Evolutionary conservation across 2,113 vertebrate species (phyloP).

Genomic region (Eurypyga helias): DNA sequence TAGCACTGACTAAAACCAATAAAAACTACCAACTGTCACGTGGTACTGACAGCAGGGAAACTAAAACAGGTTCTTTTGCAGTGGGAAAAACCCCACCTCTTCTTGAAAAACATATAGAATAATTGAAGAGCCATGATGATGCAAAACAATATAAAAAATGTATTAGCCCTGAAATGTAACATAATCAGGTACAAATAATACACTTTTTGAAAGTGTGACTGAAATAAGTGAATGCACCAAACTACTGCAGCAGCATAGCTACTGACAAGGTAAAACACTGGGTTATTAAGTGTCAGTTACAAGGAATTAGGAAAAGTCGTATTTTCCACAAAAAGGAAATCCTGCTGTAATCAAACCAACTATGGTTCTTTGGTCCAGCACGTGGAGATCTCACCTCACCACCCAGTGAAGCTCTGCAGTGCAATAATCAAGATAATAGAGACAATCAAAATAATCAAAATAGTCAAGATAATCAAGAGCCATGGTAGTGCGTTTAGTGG

Average conservation of each 20-base stretch:
- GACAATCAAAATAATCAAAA: too few relatives aligned
- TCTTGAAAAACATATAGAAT: neutral
- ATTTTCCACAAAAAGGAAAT: neutral
- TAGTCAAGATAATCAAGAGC: neutral
- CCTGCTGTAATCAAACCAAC: neutral
- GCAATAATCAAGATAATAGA: too few relatives aligned
- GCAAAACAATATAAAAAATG: neutral
- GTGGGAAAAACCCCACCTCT: neutral
- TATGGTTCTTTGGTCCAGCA: neutral
- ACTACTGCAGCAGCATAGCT: neutral
- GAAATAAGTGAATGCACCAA: neutral
- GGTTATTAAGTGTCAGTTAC: neutral
- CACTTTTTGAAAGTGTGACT: neutral
- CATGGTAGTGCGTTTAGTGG: neutral
- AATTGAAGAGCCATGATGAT: neutral
- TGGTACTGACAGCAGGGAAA: neutral
- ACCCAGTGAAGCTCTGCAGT: neutral
- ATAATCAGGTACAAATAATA: neutral
- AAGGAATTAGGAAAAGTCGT: neutral
- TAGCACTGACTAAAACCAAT: neutral
- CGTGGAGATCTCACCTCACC: fast-evolving
- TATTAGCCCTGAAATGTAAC: neutral
- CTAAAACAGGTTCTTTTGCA: neutral
- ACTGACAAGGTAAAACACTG: neutral
- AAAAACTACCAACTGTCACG: neutral